Percentiles rank a stretch among this genome's conserved stretches.
phyloP scores from a whole-genome alignment of 2,797 vertebrate species.

The Carduelis carduelis region DNA sequence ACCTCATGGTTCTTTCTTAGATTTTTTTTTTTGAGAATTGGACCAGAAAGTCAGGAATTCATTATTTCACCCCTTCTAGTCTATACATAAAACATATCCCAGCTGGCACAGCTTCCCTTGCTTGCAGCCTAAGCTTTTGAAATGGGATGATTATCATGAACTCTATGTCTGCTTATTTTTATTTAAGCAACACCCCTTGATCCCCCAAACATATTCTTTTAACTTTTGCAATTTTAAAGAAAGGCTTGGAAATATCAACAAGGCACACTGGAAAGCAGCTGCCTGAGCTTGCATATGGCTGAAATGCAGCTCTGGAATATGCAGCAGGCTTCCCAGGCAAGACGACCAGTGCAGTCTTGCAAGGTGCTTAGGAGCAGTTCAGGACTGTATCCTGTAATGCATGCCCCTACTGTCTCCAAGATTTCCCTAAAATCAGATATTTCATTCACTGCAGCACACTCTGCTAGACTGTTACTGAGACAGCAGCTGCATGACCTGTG shows the following conservation, averaged over 20 bases:
- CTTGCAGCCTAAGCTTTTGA: neutral
- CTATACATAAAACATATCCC: neutral
- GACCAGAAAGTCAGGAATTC: neutral
- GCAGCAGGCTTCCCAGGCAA: neutral
- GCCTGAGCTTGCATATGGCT: neutral
- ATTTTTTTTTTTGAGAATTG: neutral
- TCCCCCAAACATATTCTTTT: neutral
- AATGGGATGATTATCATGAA: accelerated
- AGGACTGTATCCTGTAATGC: neutral
- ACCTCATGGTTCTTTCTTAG: neutral
- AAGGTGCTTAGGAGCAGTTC: neutral
- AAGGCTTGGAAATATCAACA: neutral
- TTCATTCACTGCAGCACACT: accelerated
- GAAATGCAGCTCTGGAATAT: neutral
- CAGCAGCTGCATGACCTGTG: neutral
- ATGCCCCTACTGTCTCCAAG: neutral
- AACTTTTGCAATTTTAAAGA: neutral
- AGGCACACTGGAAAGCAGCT: neutral
- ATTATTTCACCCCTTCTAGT: neutral
- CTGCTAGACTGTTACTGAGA: neutral
- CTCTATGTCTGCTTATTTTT: neutral
- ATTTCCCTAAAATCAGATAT: neutral
- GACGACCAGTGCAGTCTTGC: no score
- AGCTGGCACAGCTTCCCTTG: neutral
- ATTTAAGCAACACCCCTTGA: neutral